These are phyloP conservation scores for Acinonyx jubatus DNA, from an alignment of 2,113 vertebrate species.

Conservation along the genomic window DNA sequence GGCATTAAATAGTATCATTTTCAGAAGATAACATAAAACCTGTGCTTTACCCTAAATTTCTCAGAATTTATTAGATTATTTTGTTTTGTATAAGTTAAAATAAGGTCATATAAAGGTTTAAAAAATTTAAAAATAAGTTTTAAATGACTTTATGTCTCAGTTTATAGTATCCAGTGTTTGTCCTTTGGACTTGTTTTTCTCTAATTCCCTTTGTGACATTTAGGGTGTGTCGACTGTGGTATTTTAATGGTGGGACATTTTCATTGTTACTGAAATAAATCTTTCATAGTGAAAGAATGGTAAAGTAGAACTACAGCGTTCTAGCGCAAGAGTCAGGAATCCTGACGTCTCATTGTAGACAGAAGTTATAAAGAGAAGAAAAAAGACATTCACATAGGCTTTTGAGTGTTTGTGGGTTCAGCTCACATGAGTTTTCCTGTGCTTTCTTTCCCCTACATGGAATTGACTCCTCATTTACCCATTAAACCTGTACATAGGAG, in stretches of 20 bases:
- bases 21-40: not conserved
- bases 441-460: not conserved
- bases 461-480: conserved; percentile 6
- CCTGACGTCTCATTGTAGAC: not conserved
- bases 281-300: conserved; percentile 14
- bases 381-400: not conserved
- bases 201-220: conserved; percentile 30
- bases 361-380: not conserved
- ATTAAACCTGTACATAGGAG: not conserved
- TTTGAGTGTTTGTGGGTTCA: not conserved
- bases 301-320: not conserved
- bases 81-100: not conserved
- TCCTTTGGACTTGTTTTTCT: conserved; percentile 59
- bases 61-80: not conserved
- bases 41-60: not conserved
- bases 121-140: not conserved
- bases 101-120: not conserved
- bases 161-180: conserved; percentile 25
- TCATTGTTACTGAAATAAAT: conserved; percentile 55
- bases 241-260: conserved; percentile 58
- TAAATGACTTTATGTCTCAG: conserved; percentile 14
- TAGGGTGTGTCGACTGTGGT: conserved; percentile 22
- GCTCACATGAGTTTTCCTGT: not conserved
- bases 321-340: not conserved
- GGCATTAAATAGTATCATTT: conserved; percentile 8